Base-by-base conservation (phyloP, 2,113 vertebrate genomes). In the Nycticebus coucang region DNA sequence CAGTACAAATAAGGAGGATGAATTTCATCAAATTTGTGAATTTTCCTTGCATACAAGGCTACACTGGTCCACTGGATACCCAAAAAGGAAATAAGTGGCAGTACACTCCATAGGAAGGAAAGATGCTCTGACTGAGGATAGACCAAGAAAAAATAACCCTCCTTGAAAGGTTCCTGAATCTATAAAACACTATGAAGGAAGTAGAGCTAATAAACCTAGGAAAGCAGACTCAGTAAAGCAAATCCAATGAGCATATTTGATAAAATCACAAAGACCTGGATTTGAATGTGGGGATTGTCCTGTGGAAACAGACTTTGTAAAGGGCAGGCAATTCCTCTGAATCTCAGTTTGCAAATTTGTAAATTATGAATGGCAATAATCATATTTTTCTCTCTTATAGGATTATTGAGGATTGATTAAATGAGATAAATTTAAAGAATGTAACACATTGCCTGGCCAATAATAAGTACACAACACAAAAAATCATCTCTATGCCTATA, bases 81-180 rank as follows among this genome's bases (percentile, higher is more conserved):
- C 11, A 95, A 71, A 68, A 96, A 95, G 28, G 8, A 87, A 93
- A 74, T 64, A 72, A 89, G 28, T 79, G 60, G 5, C 5, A 41
- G 17, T 68, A 28, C 30, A 19, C 84, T 79, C 9, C 30, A 68
- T 24, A 90, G 15, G 21, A 92, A 93, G 84, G 26, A 59, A 95
- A 86, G 50, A 41, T 81, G 9, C 60, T 62, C 69, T 85, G 33
- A 50, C 11, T 66, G 2, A 91, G 24, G 50, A 45, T 13, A 41
- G 8, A 64, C 7, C 26, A 86, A 37, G 50, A 15, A 13, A 71
- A 96, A 89, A 74, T 45, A 86, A 93, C 4, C 1, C 35, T 41
- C 6, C 14, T 94, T 10, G 53, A 87, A 3, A 50, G 10, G n/a
- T 50, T 85, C 37, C 55, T 37, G 55, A 30, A 89, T 81, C 37